These are phyloP conservation scores for Plectropomus leopardus DNA, from an alignment of 2,113 vertebrate genomes.

Conservation along the genomic window DNA sequence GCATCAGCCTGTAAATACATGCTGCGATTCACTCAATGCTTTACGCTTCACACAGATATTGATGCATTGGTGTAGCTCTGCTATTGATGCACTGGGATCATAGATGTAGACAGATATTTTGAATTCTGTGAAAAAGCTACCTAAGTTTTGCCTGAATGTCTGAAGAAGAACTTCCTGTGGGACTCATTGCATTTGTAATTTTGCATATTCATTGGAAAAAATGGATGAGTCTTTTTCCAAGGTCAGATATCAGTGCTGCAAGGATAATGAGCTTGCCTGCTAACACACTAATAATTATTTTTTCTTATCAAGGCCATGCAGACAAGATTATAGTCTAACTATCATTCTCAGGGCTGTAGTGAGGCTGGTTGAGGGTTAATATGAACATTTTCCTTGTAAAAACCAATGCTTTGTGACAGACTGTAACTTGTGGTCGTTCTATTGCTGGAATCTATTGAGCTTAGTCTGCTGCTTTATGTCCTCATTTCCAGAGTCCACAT, in stretches of 20 bases:
- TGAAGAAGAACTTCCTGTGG: neutral
- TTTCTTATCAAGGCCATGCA: constrained; percentile 20
- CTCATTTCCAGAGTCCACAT: constrained; percentile 86
- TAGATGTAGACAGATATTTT: neutral
- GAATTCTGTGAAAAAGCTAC: neutral
- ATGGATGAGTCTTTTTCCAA: constrained; percentile 16
- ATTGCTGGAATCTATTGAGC: neutral
- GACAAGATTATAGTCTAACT: neutral
- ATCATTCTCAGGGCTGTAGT: neutral
- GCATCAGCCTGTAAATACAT: neutral
- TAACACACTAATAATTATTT: constrained; percentile 9
- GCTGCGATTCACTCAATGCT: neutral
- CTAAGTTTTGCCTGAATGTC: neutral
- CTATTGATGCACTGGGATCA: neutral
- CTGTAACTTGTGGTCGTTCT: constrained; percentile 3
- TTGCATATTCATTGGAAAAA: neutral
- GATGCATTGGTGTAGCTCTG: neutral
- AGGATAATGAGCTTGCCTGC: neutral
- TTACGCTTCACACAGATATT: neutral
- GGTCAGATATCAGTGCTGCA: neutral
- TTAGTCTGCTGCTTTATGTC: constrained; percentile 12
- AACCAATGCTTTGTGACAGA: constrained; percentile 32
- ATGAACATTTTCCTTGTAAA: constrained; percentile 10
- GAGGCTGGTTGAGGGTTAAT: neutral
- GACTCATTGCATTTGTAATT: neutral